Conservation (phyloP, 2,113 vertebrate species). For the Rhinogobius similis region DNA sequence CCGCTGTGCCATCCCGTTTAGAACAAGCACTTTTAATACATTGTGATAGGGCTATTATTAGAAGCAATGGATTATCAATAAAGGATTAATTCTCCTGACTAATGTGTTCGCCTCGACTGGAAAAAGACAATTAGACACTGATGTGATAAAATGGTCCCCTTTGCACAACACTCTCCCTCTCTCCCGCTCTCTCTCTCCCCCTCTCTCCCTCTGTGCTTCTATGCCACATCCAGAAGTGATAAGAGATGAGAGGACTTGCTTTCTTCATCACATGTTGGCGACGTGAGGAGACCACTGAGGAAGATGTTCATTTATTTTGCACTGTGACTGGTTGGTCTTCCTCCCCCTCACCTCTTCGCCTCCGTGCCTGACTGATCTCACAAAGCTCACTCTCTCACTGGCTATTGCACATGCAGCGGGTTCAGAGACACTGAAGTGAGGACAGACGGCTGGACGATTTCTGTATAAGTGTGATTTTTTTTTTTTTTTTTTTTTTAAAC, state of each 20-base stretch:
- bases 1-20: conserved; percentile 45
- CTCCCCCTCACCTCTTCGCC: conserved; percentile 41
- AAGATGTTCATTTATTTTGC: conserved; percentile 56
- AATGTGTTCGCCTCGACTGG: conserved; percentile 48
- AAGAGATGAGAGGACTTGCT: conserved; percentile 16
- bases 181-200: background rate
- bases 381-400: background rate
- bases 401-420: conserved; percentile 22
- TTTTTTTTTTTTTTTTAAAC: conserved; percentile 18
- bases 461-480: conserved; percentile 46
- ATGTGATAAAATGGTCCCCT: conserved; percentile 4
- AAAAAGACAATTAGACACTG: conserved; percentile 38
- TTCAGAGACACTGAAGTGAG: conserved; percentile 44
- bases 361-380: conserved; percentile 46
- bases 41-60: conserved; percentile 65
- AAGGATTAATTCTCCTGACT: conserved; percentile 71
- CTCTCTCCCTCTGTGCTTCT: background rate
- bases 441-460: conserved; percentile 46
- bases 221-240: conserved; percentile 10
- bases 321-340: conserved; percentile 52
- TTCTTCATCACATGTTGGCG: conserved; percentile 31
- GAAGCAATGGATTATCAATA: conserved; percentile 73
- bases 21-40: conserved; percentile 58
- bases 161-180: background rate
- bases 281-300: conserved; percentile 42